These are phyloP conservation scores for Stenoptilia bipunctidactyla DNA, from an alignment of 2,888 invertebrate genomes.

Conservation along the genomic window DNA sequence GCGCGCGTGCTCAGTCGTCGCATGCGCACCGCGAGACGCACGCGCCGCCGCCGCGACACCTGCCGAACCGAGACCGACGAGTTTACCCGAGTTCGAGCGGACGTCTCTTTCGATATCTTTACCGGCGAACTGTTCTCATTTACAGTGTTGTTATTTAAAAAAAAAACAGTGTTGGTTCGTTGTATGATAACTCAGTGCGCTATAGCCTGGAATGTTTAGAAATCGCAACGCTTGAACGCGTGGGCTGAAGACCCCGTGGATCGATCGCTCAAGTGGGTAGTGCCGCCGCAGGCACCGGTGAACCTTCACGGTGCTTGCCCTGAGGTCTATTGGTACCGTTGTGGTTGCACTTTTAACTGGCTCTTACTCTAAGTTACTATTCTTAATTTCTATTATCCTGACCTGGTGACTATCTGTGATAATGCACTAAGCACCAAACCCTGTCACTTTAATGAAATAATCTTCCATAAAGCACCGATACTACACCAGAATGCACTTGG, in stretches of 20 bases:
- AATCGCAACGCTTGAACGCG: slow-evolving; percentile 45
- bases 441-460: too few species aligned
- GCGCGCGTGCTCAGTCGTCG: slow-evolving; percentile 29
- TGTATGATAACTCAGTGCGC: not conserved
- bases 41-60: slow-evolving; percentile 29
- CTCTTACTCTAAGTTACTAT: not conserved
- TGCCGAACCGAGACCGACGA: too few species aligned
- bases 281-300: slow-evolving; percentile 49
- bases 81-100: not conserved
- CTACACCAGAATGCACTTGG: not conserved
- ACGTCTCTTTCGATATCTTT: slow-evolving; percentile 2
- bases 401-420: not conserved
- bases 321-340: slow-evolving; percentile 30
- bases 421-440: too few species aligned
- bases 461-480: not conserved
- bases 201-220: slow-evolving; percentile 43
- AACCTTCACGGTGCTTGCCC: slow-evolving; percentile 46
- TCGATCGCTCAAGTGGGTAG: slow-evolving; percentile 32
- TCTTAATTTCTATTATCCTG: slow-evolving; percentile 6
- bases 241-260: slow-evolving; percentile 37
- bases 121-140: too few species aligned
- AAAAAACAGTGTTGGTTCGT: too few species aligned
- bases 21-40: slow-evolving; percentile 34
- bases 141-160: too few species aligned
- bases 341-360: slow-evolving; percentile 2